phyloP scores from a whole-genome alignment of 2,888 invertebrate genomes.

The Chaetogeoica ovagalla region DNA sequence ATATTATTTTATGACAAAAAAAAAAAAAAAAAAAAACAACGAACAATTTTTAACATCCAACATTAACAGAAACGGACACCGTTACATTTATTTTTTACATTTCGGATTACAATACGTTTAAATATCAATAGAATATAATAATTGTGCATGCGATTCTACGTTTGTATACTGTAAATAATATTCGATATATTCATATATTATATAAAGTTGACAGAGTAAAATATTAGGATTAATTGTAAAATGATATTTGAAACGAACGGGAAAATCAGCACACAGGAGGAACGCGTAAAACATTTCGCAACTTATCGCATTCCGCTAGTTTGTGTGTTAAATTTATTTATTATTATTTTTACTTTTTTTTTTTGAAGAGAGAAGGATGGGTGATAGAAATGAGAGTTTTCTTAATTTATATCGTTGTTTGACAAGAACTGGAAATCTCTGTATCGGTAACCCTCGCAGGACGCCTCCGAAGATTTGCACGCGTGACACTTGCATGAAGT shows the following conservation, averaged over 20 bases:
- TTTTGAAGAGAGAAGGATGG: neutral
- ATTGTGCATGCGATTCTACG: too few species aligned
- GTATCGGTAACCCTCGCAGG: conserved; percentile 70
- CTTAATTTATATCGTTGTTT: neutral
- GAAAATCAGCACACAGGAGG: too few species aligned
- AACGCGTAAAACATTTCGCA: neutral
- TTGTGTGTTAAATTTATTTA: neutral
- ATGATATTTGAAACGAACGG: too few species aligned
- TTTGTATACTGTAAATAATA: too few species aligned
- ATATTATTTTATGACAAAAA: conserved; percentile 4
- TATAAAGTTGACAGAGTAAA: neutral
- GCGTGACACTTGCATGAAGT: conserved; percentile 73
- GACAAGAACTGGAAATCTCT: conserved; percentile 52
- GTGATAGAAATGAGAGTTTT: too few species aligned
- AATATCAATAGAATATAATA: neutral
- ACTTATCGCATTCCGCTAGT: neutral
- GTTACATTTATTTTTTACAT: neutral
- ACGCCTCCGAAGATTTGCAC: conserved; percentile 71
- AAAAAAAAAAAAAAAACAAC: conserved; percentile 12
- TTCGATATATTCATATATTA: neutral
- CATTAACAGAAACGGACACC: neutral
- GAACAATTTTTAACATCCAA: neutral
- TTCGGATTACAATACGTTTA: neutral
- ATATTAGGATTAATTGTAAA: too few species aligned
- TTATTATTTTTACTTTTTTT: neutral